Percentiles rank a stretch among this genome's conserved stretches.
Evolutionary conservation across 2,888 invertebrate genomes (phyloP).

Genomic region (Mythimna ferrago): DNA sequence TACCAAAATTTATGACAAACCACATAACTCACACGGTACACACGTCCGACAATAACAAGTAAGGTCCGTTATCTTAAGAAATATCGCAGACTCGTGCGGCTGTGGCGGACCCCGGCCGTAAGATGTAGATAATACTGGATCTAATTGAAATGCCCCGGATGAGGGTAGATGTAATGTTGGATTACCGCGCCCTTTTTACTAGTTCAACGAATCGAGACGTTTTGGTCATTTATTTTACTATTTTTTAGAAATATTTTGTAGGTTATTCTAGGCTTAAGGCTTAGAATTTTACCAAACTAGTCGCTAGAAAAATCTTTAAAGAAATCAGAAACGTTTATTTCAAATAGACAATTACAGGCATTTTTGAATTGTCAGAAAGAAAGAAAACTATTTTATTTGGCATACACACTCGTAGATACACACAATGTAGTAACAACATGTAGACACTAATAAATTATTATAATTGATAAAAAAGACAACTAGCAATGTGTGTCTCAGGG

Average conservation of each 20-base stretch:
- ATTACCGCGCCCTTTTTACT: constrained; percentile 58
- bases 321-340: no score
- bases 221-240: constrained; percentile 3
- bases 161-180: constrained; percentile 59
- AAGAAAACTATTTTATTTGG: no score
- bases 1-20: constrained; percentile 50
- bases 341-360: no score
- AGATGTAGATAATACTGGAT: constrained; percentile 75
- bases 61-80: constrained; percentile 70
- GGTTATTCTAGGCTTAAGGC: no score
- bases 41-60: constrained; percentile 58
- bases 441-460: no score
- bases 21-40: constrained; percentile 46
- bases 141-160: constrained; percentile 77
- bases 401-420: no score
- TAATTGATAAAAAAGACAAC: no score
- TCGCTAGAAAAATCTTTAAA: no score
- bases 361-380: no score
- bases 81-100: constrained; percentile 74
- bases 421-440: no score
- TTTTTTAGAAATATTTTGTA: background rate
- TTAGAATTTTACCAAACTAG: no score
- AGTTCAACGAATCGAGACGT: constrained; percentile 45
- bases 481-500: no score
- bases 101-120: constrained; percentile 52